phyloP scores from a whole-genome alignment of 2,888 invertebrate species.

The Nezara viridula region DNA sequence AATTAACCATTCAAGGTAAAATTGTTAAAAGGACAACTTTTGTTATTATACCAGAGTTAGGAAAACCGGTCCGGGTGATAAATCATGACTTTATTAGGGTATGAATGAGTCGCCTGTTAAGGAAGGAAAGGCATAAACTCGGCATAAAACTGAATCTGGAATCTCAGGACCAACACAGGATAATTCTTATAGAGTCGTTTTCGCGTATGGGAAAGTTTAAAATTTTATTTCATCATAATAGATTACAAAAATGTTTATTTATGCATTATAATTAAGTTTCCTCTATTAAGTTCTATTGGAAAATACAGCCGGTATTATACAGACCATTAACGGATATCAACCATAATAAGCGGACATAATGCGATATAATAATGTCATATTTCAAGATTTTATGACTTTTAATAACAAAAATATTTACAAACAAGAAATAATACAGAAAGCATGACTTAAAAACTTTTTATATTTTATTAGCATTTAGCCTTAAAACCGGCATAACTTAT shows the following conservation, averaged over 20 bases:
- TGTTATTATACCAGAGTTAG: background rate
- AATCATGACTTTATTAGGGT: constrained; percentile 2
- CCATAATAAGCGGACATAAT: no score
- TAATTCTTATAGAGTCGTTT: background rate
- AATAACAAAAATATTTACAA: no score
- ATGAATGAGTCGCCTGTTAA: background rate
- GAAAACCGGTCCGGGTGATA: background rate
- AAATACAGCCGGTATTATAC: background rate
- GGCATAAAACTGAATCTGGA: background rate
- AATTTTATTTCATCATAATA: background rate
- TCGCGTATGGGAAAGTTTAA: background rate
- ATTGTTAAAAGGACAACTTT: constrained; percentile 1
- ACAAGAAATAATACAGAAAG: no score
- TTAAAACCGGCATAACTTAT: no score
- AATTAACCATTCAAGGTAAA: constrained; percentile 5
- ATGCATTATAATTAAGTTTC: background rate
- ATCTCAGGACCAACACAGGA: background rate
- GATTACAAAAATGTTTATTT: no score
- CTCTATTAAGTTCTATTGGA: background rate
- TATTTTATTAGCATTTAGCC: no score
- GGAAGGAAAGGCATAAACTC: background rate
- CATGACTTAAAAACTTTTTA: no score
- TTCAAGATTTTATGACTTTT: no score
- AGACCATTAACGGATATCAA: background rate
- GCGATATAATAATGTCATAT: no score